A percentile compares a stretch with the other conserved stretches of the same genome.
phyloP scores from a whole-genome alignment of 2,113 vertebrate genomes.

The Daubentonia madagascariensis region DNA sequence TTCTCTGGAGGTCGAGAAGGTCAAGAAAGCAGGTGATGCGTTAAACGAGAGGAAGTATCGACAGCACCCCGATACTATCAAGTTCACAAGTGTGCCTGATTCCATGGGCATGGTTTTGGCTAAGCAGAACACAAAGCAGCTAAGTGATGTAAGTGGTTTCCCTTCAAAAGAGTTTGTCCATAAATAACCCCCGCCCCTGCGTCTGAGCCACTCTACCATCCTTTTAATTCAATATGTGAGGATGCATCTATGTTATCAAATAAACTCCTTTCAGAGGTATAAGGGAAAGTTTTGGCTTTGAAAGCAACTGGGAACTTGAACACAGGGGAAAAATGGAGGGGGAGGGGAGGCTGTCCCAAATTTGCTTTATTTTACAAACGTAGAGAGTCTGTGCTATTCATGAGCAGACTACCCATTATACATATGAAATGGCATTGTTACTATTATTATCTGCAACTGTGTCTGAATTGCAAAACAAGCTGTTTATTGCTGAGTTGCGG shows the following conservation, averaged over 20 bases:
- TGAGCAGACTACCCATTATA: neutral
- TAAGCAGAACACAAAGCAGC: conserved; percentile 85
- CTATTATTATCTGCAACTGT: neutral
- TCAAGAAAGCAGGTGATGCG: conserved; percentile 84
- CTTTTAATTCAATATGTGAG: neutral
- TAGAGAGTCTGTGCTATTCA: neutral
- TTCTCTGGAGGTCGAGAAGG: conserved; percentile 85
- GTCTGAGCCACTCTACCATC: neutral
- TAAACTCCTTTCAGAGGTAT: neutral
- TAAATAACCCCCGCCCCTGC: neutral
- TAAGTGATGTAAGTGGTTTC: conserved; percentile 83
- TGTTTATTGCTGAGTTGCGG: neutral
- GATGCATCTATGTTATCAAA: neutral
- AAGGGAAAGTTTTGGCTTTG: neutral
- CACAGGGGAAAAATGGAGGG: no score
- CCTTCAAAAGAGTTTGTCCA: neutral
- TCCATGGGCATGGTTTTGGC: conserved; percentile 85
- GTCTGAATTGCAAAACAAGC: neutral
- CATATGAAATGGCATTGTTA: neutral
- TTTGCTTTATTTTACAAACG: neutral
- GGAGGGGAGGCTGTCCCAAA: neutral
- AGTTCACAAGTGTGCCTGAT: conserved; percentile 85
- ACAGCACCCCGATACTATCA: conserved; percentile 85
- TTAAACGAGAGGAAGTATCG: conserved; percentile 86
- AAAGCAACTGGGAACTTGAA: conserved; percentile 12